Percentiles rank a stretch among this genome's conserved stretches.
These are phyloP conservation scores for Copsychus sechellarum DNA, from an alignment of 2,113 vertebrate genomes.

Conservation along the genomic window DNA sequence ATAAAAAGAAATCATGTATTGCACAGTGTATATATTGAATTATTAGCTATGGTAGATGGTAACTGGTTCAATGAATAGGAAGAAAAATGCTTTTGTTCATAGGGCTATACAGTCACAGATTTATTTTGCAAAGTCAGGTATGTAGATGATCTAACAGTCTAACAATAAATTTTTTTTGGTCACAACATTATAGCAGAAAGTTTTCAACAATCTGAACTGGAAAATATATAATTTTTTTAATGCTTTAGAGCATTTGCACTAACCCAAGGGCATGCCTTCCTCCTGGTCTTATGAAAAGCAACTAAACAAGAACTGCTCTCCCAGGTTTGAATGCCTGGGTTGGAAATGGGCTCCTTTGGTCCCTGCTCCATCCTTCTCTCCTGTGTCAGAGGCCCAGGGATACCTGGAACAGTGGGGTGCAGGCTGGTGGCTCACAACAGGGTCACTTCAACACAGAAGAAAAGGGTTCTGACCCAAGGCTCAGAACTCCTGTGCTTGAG, in stretches of 20 bases:
- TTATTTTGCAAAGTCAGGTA: not conserved
- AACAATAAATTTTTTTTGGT: not conserved
- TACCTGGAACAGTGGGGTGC: rapidly evolving
- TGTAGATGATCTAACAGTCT: not conserved
- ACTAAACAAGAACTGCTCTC: not conserved
- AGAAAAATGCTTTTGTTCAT: not conserved
- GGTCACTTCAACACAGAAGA: not conserved
- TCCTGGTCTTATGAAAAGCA: not conserved
- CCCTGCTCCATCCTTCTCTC: not conserved
- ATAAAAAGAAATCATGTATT: not conserved
- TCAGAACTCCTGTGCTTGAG: not conserved
- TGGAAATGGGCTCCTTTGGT: not conserved
- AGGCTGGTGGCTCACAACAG: not conserved
- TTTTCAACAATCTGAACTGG: not conserved
- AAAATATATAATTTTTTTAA: not conserved
- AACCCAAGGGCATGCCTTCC: not conserved
- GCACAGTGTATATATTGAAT: not conserved
- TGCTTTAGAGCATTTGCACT: not conserved
- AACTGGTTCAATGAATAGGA: not conserved
- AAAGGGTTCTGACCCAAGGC: not conserved
- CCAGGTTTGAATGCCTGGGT: rapidly evolving
- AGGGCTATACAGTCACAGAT: not conserved
- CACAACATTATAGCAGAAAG: not conserved
- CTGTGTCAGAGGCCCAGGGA: not conserved
- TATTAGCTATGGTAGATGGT: not conserved